phyloP scores from a whole-genome alignment of 2,888 invertebrate genomes.

The Latheticus oryzae region DNA sequence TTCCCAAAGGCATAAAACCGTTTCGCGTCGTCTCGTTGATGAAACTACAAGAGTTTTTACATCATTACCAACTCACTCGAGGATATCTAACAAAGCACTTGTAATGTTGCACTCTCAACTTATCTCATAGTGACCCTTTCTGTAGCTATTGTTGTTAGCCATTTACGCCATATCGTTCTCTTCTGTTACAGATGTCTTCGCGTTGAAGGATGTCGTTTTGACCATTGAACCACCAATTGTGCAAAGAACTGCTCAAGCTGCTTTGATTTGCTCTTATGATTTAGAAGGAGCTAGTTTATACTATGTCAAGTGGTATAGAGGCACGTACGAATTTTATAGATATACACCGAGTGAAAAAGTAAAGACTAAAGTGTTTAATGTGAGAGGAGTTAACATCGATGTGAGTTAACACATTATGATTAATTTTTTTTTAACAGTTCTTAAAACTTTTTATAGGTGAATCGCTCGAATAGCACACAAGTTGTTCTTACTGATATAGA shows the following conservation, averaged over 20 bases:
- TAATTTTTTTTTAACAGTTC: slow-evolving; percentile 3
- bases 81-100: slow-evolving; percentile 47
- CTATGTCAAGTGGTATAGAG: slow-evolving; percentile 90
- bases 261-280: slow-evolving; percentile 80
- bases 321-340: slow-evolving; percentile 85
- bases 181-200: slow-evolving; percentile 69
- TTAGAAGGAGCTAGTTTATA: slow-evolving; percentile 82
- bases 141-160: slow-evolving; percentile 17
- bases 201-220: slow-evolving; percentile 78
- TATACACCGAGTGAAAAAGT: slow-evolving; percentile 82
- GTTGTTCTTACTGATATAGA: slow-evolving; percentile 78
- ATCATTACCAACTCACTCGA: slow-evolving; percentile 40
- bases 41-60: slow-evolving; percentile 42
- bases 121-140: slow-evolving; percentile 49
- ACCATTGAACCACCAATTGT: slow-evolving; percentile 78
- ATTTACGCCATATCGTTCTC: slow-evolving; percentile 6
- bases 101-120: slow-evolving; percentile 47
- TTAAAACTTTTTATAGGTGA: slow-evolving; percentile 69
- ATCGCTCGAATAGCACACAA: slow-evolving; percentile 79
- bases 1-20: slow-evolving; percentile 38
- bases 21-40: slow-evolving; percentile 33
- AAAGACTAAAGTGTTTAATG: slow-evolving; percentile 78
- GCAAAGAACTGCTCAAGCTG: slow-evolving; percentile 75
- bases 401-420: slow-evolving; percentile 72
- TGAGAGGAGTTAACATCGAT: slow-evolving; percentile 82